Evolutionary conservation across 2,113 vertebrate genomes (phyloP).

Genomic region (Sebastes schlegelii): DNA sequence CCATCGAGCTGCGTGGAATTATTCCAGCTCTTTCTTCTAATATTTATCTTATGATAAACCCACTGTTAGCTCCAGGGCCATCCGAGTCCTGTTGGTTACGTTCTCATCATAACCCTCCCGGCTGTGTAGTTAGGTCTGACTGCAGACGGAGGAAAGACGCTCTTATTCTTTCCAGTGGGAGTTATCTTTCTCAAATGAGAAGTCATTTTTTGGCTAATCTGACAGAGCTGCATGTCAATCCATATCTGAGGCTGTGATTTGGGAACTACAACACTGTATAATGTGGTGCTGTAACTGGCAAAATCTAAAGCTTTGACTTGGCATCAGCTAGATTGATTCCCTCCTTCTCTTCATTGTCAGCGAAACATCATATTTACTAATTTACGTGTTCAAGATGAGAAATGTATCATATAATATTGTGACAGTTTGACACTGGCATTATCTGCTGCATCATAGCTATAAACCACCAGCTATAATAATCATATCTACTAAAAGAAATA

Average conservation of each 20-base stretch:
- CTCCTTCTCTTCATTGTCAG: background rate
- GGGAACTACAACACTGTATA: background rate
- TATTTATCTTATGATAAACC: conserved; percentile 76
- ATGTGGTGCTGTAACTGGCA: background rate
- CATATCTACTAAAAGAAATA: conserved; percentile 3
- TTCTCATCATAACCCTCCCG: conserved; percentile 67
- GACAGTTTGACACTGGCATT: background rate
- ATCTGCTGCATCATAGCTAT: background rate
- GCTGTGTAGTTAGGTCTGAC: conserved; percentile 70
- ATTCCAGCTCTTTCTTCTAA: conserved; percentile 70
- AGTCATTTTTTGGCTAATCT: conserved; percentile 35
- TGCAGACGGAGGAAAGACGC: conserved; percentile 46
- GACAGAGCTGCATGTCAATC: conserved; percentile 8
- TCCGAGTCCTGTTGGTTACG: conserved; percentile 64
- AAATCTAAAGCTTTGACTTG: conserved; percentile 25
- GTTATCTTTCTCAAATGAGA: conserved; percentile 35
- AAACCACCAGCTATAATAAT: background rate
- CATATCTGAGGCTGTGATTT: conserved; percentile 12
- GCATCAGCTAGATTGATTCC: conserved; percentile 1
- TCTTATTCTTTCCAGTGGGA: conserved; percentile 53
- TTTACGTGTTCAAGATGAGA: background rate
- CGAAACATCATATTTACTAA: background rate
- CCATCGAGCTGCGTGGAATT: conserved; percentile 62
- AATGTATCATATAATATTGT: background rate
- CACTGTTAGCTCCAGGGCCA: conserved; percentile 67